Evolutionary conservation across 2,888 invertebrate species (phyloP).

Genomic region (Marronus borbonicus): DNA sequence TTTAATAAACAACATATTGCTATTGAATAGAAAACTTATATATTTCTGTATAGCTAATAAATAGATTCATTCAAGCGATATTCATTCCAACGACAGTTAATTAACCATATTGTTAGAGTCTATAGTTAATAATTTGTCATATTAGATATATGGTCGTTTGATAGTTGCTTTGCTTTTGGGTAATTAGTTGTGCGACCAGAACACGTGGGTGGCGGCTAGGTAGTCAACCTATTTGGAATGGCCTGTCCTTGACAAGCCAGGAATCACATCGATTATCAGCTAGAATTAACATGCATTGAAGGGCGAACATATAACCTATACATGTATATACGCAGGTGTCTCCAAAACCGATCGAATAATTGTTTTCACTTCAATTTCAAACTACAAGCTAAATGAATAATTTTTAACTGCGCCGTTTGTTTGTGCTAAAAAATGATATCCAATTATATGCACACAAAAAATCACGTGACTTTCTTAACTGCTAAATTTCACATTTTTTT

Average conservation of each 20-base stretch:
- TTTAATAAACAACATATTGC: too few relatives aligned
- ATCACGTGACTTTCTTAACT: too few relatives aligned
- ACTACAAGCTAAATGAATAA: too few relatives aligned
- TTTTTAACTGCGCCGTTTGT: too few relatives aligned
- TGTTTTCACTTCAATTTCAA: neutral
- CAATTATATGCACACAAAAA: too few relatives aligned
- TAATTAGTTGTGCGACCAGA: slow-evolving; percentile 34
- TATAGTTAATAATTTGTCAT: slow-evolving; percentile 34
- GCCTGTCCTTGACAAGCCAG: slow-evolving; percentile 10
- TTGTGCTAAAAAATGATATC: too few relatives aligned
- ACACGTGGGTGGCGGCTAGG: slow-evolving; percentile 24
- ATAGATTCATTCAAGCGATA: neutral
- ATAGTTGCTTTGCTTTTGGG: slow-evolving; percentile 36
- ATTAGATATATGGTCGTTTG: slow-evolving; percentile 12
- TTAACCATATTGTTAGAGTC: slow-evolving; percentile 2
- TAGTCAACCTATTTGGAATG: slow-evolving; percentile 19
- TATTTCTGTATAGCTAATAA: too few relatives aligned
- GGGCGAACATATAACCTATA: neutral
- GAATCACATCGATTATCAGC: slow-evolving; percentile 27
- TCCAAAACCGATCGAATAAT: neutral
- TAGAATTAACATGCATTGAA: neutral
- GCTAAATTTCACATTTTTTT: too few relatives aligned
- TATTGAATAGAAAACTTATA: too few relatives aligned
- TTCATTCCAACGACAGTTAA: neutral
- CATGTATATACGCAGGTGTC: neutral